These are phyloP conservation scores for Hydrotaea cyrtoneurina DNA, from an alignment of 2,888 invertebrate species.

Conservation along the genomic window DNA sequence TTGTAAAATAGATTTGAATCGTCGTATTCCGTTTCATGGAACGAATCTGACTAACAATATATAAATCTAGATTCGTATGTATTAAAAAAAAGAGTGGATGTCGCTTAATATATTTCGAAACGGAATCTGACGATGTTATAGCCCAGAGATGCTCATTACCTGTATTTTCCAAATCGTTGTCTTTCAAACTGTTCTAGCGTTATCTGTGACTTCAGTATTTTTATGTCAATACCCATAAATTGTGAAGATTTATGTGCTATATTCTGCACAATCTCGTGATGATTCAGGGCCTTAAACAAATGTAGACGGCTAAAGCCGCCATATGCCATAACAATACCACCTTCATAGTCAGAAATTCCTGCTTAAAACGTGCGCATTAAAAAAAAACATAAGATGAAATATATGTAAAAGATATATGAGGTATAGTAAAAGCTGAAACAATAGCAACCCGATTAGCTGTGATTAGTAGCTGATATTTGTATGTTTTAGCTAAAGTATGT, in stretches of 20 bases:
- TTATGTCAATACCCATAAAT: conserved; percentile 91
- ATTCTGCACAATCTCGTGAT: conserved; percentile 92
- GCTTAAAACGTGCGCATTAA: conserved; percentile 77
- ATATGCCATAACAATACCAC: conserved; percentile 94
- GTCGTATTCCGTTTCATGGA: no score
- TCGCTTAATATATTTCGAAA: neutral
- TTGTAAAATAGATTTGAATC: conserved; percentile 16
- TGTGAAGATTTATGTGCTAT: conserved; percentile 91
- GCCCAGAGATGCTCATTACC: conserved; percentile 83
- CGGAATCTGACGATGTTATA: neutral
- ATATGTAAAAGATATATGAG: conserved; percentile 57
- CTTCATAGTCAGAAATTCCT: conserved; percentile 93
- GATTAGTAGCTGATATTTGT: neutral
- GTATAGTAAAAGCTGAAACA: conserved; percentile 53
- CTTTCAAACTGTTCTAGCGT: conserved; percentile 92
- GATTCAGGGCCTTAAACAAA: conserved; percentile 92
- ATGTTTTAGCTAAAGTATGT: neutral
- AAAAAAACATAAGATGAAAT: conserved; percentile 68
- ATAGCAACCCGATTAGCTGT: neutral
- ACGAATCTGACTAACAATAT: no score
- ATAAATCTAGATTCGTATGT: no score
- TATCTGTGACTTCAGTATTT: conserved; percentile 90
- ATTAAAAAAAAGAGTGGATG: no score
- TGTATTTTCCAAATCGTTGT: conserved; percentile 95
- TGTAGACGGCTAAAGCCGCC: conserved; percentile 96